Evolutionary conservation across 2,797 vertebrate species (phyloP).

Genomic region (Gallirallus australis): DNA sequence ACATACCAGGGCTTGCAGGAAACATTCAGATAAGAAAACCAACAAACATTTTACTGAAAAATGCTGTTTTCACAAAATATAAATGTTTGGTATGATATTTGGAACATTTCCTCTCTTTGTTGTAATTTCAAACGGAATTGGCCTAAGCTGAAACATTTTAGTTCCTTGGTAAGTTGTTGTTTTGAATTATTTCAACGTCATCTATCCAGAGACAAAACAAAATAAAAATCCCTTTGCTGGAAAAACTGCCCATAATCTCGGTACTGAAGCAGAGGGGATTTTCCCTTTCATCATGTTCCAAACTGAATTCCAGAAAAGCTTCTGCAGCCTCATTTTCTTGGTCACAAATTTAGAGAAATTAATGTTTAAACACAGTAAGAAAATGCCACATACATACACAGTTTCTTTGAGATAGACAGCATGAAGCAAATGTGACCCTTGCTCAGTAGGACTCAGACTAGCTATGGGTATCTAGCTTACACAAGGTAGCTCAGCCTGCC

Average conservation of each 20-base stretch:
- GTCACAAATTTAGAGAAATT: neutral
- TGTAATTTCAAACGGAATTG: neutral
- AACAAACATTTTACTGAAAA: neutral
- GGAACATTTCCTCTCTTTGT: neutral
- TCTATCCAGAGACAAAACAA: constrained; percentile 7
- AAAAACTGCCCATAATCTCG: constrained; percentile 16
- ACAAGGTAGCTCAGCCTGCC: neutral
- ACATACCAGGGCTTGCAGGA: neutral
- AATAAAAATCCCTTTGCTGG: neutral
- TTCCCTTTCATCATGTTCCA: constrained; percentile 29
- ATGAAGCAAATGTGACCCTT: neutral
- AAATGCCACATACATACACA: neutral
- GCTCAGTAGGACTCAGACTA: neutral
- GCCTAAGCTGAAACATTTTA: neutral
- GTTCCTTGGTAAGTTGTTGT: neutral
- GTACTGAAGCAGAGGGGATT: neutral
- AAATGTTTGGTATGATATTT: neutral
- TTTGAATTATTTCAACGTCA: constrained; percentile 1
- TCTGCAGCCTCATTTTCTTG: neutral
- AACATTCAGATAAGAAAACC: neutral
- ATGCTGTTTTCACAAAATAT: neutral
- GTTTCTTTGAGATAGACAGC: neutral
- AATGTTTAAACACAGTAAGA: neutral
- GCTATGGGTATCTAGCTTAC: neutral
- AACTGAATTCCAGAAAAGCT: constrained; percentile 28